Conservation (phyloP, 1,140 invertebrate species). For the Trichonephila clavipes region DNA sequence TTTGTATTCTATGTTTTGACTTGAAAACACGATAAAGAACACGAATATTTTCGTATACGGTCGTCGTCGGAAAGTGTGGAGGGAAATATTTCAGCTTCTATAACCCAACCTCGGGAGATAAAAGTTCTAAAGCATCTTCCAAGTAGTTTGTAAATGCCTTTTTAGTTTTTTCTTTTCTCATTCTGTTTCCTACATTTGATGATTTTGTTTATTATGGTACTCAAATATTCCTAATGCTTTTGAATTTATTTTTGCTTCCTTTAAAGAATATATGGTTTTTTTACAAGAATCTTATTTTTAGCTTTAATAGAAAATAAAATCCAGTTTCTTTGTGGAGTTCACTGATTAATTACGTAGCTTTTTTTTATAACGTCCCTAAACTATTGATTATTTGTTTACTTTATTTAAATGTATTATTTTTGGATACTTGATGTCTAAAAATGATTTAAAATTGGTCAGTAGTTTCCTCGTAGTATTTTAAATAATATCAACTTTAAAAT, state of each 20-base stretch:
- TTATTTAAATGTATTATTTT: no score
- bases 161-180: neutral
- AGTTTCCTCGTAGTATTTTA: no score
- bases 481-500: no score
- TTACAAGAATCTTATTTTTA: no score
- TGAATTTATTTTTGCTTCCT: neutral
- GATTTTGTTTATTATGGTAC: neutral
- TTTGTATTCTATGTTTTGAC: conserved; percentile 49
- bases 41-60: conserved; percentile 49
- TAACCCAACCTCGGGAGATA: neutral
- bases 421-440: no score
- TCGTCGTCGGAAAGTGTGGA: neutral
- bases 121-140: neutral
- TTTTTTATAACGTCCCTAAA: no score
- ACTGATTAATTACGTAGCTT: no score
- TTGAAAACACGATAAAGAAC: conserved; percentile 61
- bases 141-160: neutral
- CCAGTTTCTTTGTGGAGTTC: no score
- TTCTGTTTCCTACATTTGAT: neutral
- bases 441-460: no score
- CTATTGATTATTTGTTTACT: no score
- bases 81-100: conserved; percentile 11
- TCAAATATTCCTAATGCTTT: neutral
- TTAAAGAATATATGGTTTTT: no score
- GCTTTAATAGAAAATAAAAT: no score